A percentile compares a stretch with the other conserved stretches of the same genome.
Evolutionary conservation across 2,797 vertebrate species (phyloP).

Genomic region (Darevskia mixta): DNA sequence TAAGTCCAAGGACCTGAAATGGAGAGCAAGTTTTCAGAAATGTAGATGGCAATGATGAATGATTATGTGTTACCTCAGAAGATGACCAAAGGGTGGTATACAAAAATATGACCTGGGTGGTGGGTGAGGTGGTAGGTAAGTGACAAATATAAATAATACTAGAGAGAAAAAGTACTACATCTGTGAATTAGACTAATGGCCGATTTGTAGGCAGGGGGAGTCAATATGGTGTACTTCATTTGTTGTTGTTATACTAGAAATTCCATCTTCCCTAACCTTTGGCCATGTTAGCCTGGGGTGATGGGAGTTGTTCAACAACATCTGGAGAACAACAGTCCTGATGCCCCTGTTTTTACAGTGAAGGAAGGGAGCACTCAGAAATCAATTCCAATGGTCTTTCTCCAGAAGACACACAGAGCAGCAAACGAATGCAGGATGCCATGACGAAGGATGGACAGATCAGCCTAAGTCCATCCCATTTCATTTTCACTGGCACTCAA

Average conservation of each 20-base stretch:
- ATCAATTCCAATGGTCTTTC: not conserved
- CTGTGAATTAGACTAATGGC: not conserved
- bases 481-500: not conserved
- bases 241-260: no score
- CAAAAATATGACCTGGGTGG: not conserved
- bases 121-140: not conserved
- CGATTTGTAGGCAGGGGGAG: not conserved
- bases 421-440: not conserved
- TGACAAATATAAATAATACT: not conserved
- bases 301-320: no score
- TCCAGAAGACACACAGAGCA: not conserved
- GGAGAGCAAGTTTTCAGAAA: not conserved
- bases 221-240: not conserved
- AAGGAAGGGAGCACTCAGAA: not conserved
- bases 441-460: not conserved
- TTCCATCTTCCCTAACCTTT: no score
- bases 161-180: not conserved
- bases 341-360: not conserved
- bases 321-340: not conserved
- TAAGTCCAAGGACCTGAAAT: not conserved
- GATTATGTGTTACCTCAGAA: not conserved
- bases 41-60: not conserved
- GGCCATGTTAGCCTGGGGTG: no score
- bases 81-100: no score
- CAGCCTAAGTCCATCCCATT: no score